A percentile compares a stretch with the other conserved stretches of the same genome.
These are phyloP conservation scores for Columbina picui DNA, from an alignment of 2,113 vertebrate genomes.

Conservation along the genomic window DNA sequence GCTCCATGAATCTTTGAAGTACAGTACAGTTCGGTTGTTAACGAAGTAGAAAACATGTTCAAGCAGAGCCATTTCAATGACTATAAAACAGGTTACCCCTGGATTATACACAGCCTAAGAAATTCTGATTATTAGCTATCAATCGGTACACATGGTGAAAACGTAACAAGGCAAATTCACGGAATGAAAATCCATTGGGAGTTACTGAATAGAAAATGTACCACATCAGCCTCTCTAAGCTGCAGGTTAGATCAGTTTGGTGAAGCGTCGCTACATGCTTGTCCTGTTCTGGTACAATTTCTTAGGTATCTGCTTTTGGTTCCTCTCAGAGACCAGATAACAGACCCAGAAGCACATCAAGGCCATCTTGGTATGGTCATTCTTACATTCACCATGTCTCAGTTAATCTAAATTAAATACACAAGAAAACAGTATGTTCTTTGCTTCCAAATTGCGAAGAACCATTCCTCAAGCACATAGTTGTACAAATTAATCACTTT, in stretches of 20 bases:
- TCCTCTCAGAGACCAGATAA: neutral
- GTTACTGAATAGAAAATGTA: neutral
- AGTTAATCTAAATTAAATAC: neutral
- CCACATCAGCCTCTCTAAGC: neutral
- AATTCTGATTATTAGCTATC: neutral
- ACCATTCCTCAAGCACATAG: neutral
- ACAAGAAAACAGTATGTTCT: neutral
- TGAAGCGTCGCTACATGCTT: neutral
- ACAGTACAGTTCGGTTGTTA: rapidly evolving
- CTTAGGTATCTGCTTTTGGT: neutral
- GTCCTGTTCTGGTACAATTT: neutral
- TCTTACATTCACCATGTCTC: neutral
- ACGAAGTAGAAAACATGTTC: neutral
- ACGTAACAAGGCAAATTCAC: neutral
- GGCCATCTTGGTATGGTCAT: no score
- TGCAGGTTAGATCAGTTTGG: neutral
- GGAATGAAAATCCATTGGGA: neutral
- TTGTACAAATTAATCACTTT: neutral
- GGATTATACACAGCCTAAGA: neutral
- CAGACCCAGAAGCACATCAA: neutral
- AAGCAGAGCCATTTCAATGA: neutral
- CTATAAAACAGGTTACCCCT: neutral
- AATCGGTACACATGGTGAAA: neutral
- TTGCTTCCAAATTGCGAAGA: neutral
- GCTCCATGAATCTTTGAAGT: neutral